Conservation (phyloP, 2,797 vertebrate genomes). For the Microctenopoma steveboyesi region DNA sequence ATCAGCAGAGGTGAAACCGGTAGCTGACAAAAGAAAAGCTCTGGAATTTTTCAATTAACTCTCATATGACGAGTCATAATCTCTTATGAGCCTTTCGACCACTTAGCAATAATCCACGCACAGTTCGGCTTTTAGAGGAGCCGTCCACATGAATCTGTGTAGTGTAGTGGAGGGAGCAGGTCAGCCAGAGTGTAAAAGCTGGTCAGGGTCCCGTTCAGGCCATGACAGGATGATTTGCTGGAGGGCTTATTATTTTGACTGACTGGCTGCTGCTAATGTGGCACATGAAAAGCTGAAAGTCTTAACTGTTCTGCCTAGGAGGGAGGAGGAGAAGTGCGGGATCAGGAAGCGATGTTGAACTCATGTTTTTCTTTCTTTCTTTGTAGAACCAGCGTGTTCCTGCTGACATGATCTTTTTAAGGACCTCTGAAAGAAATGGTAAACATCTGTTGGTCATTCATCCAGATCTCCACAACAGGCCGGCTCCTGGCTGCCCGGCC, state of each 20-base stretch:
- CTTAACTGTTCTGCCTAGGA: constrained; percentile 35
- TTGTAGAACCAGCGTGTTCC: constrained; percentile 96
- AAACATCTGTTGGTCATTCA: constrained; percentile 91
- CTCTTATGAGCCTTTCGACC: constrained; percentile 31
- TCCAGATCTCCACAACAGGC: constrained; percentile 69
- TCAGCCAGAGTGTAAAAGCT: constrained; percentile 62
- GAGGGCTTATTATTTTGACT: constrained; percentile 65
- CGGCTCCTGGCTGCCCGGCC: constrained; percentile 35
- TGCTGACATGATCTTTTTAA: constrained; percentile 99
- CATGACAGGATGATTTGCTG: constrained; percentile 68
- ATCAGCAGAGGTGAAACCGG: constrained; percentile 20
- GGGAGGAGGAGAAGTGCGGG: constrained; percentile 27
- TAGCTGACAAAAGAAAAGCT: constrained; percentile 3
- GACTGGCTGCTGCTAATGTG: constrained; percentile 65
- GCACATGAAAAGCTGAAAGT: constrained; percentile 64
- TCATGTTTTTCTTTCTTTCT: constrained; percentile 73
- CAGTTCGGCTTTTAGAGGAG: constrained; percentile 37
- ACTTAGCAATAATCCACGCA: constrained; percentile 36
- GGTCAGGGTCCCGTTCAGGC: constrained; percentile 59
- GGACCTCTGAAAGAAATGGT: constrained; percentile 99
- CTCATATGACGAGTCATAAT: constrained; percentile 13
- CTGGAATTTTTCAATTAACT: constrained; percentile 1
- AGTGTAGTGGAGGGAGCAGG: constrained; percentile 39
- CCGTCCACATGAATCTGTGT: constrained; percentile 31
- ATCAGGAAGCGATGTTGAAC: constrained; percentile 61